Percentiles rank a stretch among this genome's conserved stretches.
Evolutionary conservation across 2,888 invertebrate species (phyloP).

Genomic region (Agrochola circellaris): DNA sequence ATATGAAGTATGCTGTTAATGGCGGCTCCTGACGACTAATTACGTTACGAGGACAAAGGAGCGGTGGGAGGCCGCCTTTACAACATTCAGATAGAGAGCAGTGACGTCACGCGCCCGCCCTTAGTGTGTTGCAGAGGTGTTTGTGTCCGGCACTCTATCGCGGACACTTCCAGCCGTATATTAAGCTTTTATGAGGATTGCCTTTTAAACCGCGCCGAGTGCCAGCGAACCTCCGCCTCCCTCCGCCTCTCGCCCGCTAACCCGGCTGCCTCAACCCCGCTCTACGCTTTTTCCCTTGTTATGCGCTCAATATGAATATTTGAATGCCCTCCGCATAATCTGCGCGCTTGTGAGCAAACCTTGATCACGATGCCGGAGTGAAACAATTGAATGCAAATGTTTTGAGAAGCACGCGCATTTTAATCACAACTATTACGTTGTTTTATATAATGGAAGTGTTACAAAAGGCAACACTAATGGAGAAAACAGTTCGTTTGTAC

Average conservation of each 20-base stretch:
- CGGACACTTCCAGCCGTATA: conserved; percentile 61
- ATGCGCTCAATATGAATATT: conserved; percentile 69
- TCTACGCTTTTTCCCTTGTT: conserved; percentile 62
- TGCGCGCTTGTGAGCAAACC: conserved; percentile 49
- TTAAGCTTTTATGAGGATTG: conserved; percentile 73
- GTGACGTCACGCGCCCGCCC: conserved; percentile 40
- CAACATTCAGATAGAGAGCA: conserved; percentile 18
- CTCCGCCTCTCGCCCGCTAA: not conserved
- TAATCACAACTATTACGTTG: not conserved
- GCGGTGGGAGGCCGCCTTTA: conserved; percentile 12
- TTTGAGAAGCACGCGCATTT: conserved; percentile 3
- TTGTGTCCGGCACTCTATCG: conserved; percentile 52
- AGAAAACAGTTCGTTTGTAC: not conserved
- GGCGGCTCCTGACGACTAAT: conserved; percentile 29
- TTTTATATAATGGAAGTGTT: not conserved
- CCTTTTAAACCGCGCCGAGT: conserved; percentile 66
- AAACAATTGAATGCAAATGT: conserved; percentile 29
- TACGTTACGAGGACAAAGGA: conserved; percentile 42
- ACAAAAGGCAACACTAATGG: not conserved
- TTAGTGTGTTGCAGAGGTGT: conserved; percentile 3
- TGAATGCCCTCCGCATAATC: conserved; percentile 57
- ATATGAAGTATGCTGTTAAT: conserved; percentile 13
- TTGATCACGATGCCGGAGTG: conserved; percentile 37
- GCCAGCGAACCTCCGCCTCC: conserved; percentile 9
- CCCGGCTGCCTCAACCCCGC: conserved; percentile 15